These are phyloP conservation scores for Zaprionus capensis DNA, from an alignment of 1,140 invertebrate genomes.

Conservation along the genomic window DNA sequence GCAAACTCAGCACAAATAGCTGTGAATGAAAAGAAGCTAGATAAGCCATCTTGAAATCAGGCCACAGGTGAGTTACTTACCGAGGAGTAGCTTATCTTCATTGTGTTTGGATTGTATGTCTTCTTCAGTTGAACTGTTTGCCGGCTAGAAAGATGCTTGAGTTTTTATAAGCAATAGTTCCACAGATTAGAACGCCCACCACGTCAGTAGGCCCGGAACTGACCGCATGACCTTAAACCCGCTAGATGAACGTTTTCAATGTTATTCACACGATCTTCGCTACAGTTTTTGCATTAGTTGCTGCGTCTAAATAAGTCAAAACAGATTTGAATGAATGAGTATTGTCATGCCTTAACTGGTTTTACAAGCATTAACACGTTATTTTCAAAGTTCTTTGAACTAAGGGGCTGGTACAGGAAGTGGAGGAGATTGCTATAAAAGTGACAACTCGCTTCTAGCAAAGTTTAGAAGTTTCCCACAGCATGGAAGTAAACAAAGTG, in stretches of 20 bases:
- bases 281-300: constrained; percentile 61
- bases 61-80: constrained; percentile 40
- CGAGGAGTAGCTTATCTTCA: constrained; percentile 51
- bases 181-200: constrained; percentile 59
- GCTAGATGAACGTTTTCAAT: constrained; percentile 63
- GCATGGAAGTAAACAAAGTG: constrained; percentile 53
- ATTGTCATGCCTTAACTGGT: constrained; percentile 51
- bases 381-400: constrained; percentile 68
- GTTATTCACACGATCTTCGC: constrained; percentile 66
- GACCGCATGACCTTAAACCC: constrained; percentile 68
- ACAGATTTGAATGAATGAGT: constrained; percentile 44
- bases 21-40: neutral
- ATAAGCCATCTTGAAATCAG: neutral
- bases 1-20: constrained; percentile 51
- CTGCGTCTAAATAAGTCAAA: constrained; percentile 57
- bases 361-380: constrained; percentile 33
- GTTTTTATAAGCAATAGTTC: constrained; percentile 61
- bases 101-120: constrained; percentile 48
- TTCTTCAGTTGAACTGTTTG: constrained; percentile 63
- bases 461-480: constrained; percentile 54
- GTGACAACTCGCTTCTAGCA: constrained; percentile 16
- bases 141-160: constrained; percentile 18
- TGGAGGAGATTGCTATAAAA: constrained; percentile 62
- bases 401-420: constrained; percentile 71
- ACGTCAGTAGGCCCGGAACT: constrained; percentile 54